Evolutionary conservation across 1,140 invertebrate species (phyloP).

Genomic region (Ridgeia piscesae): DNA sequence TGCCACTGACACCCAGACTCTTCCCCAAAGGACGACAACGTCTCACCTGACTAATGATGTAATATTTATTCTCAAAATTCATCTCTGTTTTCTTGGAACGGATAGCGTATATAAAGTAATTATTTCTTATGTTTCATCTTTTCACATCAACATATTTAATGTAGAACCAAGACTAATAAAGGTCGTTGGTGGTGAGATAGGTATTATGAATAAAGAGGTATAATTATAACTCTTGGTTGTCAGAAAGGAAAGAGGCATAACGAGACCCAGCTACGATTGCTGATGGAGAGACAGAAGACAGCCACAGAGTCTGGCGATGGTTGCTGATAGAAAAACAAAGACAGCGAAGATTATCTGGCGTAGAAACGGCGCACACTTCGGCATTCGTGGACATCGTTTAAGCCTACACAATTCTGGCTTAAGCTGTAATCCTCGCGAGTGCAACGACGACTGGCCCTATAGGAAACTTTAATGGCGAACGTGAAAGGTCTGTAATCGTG

Average conservation of each 20-base stretch:
- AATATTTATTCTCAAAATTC: too few species aligned
- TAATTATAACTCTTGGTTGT: too few species aligned
- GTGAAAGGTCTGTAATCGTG: not conserved
- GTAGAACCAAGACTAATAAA: not conserved
- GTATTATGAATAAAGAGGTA: too few species aligned
- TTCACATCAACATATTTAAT: not conserved
- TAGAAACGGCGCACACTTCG: not conserved
- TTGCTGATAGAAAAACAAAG: not conserved
- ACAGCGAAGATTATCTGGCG: not conserved
- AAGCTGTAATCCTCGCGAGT: not conserved
- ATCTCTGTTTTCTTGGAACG: too few species aligned
- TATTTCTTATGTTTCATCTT: too few species aligned
- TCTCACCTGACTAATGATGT: too few species aligned
- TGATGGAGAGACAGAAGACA: not conserved
- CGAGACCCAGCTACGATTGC: not conserved
- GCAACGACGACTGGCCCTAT: not conserved
- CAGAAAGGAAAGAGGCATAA: not conserved
- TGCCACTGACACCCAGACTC: too few species aligned
- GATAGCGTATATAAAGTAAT: too few species aligned
- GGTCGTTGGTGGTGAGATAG: too few species aligned
- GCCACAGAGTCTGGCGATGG: not conserved
- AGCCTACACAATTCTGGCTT: not conserved
- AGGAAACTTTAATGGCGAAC: not conserved
- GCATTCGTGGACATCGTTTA: not conserved
- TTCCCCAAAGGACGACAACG: too few species aligned